Percentiles rank a stretch among this genome's conserved stretches.
Conservation (phyloP, 2,888 invertebrate species). For the Euspilapteryx auroguttella region DNA sequence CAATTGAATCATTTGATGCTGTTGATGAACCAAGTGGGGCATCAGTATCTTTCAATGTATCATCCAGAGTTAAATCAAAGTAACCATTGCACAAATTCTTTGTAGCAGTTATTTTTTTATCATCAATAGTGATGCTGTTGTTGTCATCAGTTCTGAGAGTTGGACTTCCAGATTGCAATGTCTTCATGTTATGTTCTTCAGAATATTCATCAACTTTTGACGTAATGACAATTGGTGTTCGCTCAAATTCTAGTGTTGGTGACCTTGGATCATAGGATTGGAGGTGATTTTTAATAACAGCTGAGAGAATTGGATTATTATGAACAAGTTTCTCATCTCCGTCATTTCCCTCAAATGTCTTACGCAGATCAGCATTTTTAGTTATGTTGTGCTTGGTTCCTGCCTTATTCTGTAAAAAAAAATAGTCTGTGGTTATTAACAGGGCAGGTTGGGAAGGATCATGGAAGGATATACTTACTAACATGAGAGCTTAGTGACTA, state of each 20-base stretch:
- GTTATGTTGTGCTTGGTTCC: constrained; percentile 44
- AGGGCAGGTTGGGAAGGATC: no score
- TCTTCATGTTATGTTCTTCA: constrained; percentile 14
- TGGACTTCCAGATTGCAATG: constrained; percentile 22
- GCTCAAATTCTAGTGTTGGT: constrained; percentile 59
- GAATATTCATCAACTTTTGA: constrained; percentile 17
- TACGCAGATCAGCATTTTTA: constrained; percentile 47
- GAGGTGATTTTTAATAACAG: constrained; percentile 47
- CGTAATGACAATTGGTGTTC: constrained; percentile 57
- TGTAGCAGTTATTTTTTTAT: constrained; percentile 28
- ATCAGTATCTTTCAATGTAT: constrained; percentile 28
- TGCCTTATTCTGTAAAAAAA: constrained; percentile 33
- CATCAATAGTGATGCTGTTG: constrained; percentile 10
- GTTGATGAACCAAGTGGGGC: constrained; percentile 42
- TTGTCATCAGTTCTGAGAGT: constrained; percentile 18
- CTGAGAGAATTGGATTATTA: constrained; percentile 47
- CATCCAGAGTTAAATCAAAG: constrained; percentile 32
- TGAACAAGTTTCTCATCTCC: constrained; percentile 36
- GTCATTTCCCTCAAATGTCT: constrained; percentile 41
- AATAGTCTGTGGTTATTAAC: no score
- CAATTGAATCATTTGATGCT: constrained; percentile 36
- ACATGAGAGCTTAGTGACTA: no score
- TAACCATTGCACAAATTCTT: constrained; percentile 41
- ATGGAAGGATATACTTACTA: no score
- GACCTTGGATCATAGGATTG: constrained; percentile 61